These are phyloP conservation scores for Molossus molossus DNA, from an alignment of 2,797 vertebrate genomes.

Conservation along the genomic window DNA sequence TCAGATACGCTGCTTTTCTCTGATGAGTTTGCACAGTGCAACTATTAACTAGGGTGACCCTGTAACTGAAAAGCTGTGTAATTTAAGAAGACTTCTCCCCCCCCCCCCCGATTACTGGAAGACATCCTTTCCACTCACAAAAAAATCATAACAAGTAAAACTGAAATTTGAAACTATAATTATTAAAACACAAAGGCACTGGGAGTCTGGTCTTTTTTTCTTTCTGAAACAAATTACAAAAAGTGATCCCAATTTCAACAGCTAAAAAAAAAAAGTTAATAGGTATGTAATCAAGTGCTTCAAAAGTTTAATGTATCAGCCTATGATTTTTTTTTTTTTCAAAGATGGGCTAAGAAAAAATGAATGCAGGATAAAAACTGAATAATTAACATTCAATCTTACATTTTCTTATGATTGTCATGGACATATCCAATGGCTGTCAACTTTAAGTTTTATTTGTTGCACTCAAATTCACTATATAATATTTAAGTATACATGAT, in stretches of 20 bases:
- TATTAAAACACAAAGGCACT: slow-evolving; percentile 65
- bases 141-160: slow-evolving; percentile 85
- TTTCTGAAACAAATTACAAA: slow-evolving; percentile 54
- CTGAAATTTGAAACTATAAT: slow-evolving; percentile 80
- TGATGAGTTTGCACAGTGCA: slow-evolving; percentile 86
- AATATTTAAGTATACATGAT: slow-evolving; percentile 81
- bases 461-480: slow-evolving; percentile 77
- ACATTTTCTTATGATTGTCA: slow-evolving; percentile 61
- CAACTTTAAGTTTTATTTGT: slow-evolving; percentile 88
- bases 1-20: slow-evolving; percentile 54
- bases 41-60: slow-evolving; percentile 84
- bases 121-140: slow-evolving; percentile 79
- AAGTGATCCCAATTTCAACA: slow-evolving; percentile 66
- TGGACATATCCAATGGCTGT: not conserved
- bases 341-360: slow-evolving; percentile 33
- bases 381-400: slow-evolving; percentile 11
- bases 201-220: not conserved
- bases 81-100: slow-evolving; percentile 61
- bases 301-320: not conserved
- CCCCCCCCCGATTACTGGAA: slow-evolving; percentile 27
- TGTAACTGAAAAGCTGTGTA: slow-evolving; percentile 82
- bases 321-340: not conserved
- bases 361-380: not conserved
- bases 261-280: slow-evolving; percentile 37
- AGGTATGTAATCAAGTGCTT: not conserved